Conservation (phyloP, 2,113 vertebrate genomes). For the Bubo bubo region DNA sequence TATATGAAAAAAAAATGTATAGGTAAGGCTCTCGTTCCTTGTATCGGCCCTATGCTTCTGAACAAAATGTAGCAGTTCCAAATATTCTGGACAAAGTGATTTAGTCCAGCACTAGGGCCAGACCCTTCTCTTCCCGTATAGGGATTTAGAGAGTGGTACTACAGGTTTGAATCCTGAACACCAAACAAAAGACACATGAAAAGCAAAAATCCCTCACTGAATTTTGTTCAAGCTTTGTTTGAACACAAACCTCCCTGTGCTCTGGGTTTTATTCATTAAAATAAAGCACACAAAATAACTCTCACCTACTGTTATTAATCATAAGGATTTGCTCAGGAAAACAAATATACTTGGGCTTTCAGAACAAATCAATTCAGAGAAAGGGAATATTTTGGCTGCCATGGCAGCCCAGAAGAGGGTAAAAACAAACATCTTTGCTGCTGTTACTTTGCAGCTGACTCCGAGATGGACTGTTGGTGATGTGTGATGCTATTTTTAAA, state of each 20-base stretch:
- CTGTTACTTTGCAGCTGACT: slow-evolving; percentile 20
- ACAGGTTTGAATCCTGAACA: background rate
- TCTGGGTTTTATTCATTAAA: slow-evolving; percentile 52
- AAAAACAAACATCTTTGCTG: slow-evolving; percentile 54
- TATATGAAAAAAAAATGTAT: slow-evolving; percentile 13
- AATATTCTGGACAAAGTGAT: background rate
- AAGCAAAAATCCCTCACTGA: slow-evolving; percentile 15
- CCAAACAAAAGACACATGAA: slow-evolving; percentile 25
- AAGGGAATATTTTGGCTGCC: slow-evolving; percentile 44
- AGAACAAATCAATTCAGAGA: slow-evolving; percentile 50
- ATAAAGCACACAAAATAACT: slow-evolving; percentile 51
- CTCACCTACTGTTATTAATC: slow-evolving; percentile 48
- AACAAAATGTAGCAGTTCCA: background rate
- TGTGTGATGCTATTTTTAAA: slow-evolving; percentile 62
- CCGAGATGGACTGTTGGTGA: background rate
- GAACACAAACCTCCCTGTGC: slow-evolving; percentile 15
- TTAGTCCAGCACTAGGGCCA: background rate
- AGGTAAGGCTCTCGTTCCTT: background rate
- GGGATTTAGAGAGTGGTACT: background rate
- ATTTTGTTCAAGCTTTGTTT: slow-evolving; percentile 22
- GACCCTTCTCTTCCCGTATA: background rate
- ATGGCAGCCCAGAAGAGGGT: slow-evolving; percentile 38
- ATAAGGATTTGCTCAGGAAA: slow-evolving; percentile 42
- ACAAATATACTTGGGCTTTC: slow-evolving; percentile 47
- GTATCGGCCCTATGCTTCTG: background rate